phyloP scores from a whole-genome alignment of 2,113 vertebrate species.

The Mustela lutreola region DNA sequence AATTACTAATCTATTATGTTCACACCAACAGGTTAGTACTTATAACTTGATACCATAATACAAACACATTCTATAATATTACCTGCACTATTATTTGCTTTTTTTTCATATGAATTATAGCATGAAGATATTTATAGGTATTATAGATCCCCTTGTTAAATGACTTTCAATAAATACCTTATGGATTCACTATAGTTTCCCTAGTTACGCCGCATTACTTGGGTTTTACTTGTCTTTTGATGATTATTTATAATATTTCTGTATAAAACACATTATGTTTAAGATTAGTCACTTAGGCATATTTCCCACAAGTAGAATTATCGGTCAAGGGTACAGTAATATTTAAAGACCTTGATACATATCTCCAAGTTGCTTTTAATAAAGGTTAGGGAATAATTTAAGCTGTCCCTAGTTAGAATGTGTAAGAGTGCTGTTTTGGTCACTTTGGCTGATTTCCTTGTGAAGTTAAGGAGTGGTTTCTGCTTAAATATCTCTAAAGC shows the following conservation, averaged over 20 bases:
- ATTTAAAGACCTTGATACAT: not conserved
- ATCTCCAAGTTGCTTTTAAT: not conserved
- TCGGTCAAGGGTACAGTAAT: not conserved
- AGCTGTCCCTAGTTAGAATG: not conserved
- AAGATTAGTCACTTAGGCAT: not conserved
- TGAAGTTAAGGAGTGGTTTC: not conserved
- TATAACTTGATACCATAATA: not conserved
- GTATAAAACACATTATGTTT: not conserved
- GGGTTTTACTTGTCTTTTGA: conserved; percentile 6
- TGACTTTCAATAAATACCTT: not conserved
- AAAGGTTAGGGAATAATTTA: not conserved
- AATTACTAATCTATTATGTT: not conserved
- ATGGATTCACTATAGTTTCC: not conserved
- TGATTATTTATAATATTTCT: not conserved
- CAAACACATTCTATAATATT: not conserved
- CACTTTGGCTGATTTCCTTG: not conserved
- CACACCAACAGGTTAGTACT: not conserved
- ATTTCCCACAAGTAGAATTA: conserved; percentile 15
- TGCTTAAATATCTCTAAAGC: conserved; percentile 5
- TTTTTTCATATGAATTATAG: not conserved
- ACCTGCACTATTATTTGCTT: not conserved
- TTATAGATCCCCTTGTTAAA: not conserved
- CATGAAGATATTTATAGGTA: not conserved
- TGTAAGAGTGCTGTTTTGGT: not conserved
- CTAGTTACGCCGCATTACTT: not conserved